Evolutionary conservation across 2,797 vertebrate species (phyloP).

Genomic region (Semotilus atromaculatus): DNA sequence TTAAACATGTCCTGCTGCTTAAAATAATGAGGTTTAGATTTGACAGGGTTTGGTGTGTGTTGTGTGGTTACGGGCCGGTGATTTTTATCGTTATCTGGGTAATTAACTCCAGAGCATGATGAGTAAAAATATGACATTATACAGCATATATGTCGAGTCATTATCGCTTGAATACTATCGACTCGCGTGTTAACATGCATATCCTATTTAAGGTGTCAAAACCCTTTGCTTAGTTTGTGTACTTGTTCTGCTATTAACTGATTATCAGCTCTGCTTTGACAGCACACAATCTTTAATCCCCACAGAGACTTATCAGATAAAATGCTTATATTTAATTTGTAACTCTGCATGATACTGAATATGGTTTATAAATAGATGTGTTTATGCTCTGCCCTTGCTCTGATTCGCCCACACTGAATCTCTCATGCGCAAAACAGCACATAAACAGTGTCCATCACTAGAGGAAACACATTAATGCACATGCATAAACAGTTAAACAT

Average conservation of each 20-base stretch:
- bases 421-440: neutral
- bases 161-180: slow-evolving; percentile 1
- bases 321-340: slow-evolving; percentile 50
- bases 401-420: slow-evolving; percentile 9
- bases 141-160: neutral
- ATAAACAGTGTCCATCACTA: neutral
- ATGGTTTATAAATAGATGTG: slow-evolving; percentile 34
- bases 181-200: slow-evolving; percentile 26
- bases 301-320: slow-evolving; percentile 40
- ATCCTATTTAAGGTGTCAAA: slow-evolving; percentile 33
- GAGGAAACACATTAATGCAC: slow-evolving; percentile 21
- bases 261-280: slow-evolving; percentile 33
- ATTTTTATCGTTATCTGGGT: slow-evolving; percentile 21
- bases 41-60: slow-evolving; percentile 26
- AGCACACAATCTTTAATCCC: slow-evolving; percentile 20
- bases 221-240: slow-evolving; percentile 7
- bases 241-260: slow-evolving; percentile 13
- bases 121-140: neutral
- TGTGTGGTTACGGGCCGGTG: slow-evolving; percentile 4
- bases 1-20: slow-evolving; percentile 33
- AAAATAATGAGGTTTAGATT: slow-evolving; percentile 44
- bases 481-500: slow-evolving; percentile 2
- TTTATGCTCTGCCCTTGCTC: neutral
- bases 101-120: slow-evolving; percentile 26
- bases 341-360: slow-evolving; percentile 34